Base-by-base conservation (phyloP, 2,888 invertebrate genomes). In the Dynastes hyllus region DNA sequence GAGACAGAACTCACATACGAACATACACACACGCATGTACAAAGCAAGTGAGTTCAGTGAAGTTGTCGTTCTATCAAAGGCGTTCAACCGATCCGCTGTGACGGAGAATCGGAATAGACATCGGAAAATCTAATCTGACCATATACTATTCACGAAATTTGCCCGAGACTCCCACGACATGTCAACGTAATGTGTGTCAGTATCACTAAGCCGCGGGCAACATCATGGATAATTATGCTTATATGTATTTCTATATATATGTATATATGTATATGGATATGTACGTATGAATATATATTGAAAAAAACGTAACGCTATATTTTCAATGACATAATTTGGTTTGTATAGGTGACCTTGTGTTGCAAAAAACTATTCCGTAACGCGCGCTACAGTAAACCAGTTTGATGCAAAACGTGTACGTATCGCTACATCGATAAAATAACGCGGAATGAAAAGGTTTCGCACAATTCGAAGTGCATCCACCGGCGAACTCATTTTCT, bases 321-420 rank as follows among this genome's bases (percentile, higher is more conserved):
- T 73, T 73, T 61, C 73, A 73, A 73, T 73, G 73, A 73, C 73
- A 73, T 61, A 73, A 73, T 73, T 73, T 58, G 58, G 71, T 73
- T 73, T 37, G 61, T 61, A 73, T 61, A 32, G 32, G 73, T 73
- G 73, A 73, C 73, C 73, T 73, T 73, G 58, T 22, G 40, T 61
- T 22, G 73, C 61, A 73, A 73, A 22, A 73, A 73, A 73, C 58
- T 73, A 73, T 73, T 73, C 73, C 27, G 29, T 50, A 73, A 73
- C 40, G 22, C 73, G 37, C 73, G 58, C 22, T 73, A 58, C 22
- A 61, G 9, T 27, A 73, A 73, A 73, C 73, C 73, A 73, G 73
- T 73, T 73, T 73, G 22, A 13, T 40, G 73, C 73, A 61, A 45
- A 55, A 73, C 61, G 58, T 22, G 40, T 40, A 37, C 73, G 51